These are phyloP conservation scores for Coremacera marginata DNA, from an alignment of 2,888 invertebrate species.

Conservation along the genomic window DNA sequence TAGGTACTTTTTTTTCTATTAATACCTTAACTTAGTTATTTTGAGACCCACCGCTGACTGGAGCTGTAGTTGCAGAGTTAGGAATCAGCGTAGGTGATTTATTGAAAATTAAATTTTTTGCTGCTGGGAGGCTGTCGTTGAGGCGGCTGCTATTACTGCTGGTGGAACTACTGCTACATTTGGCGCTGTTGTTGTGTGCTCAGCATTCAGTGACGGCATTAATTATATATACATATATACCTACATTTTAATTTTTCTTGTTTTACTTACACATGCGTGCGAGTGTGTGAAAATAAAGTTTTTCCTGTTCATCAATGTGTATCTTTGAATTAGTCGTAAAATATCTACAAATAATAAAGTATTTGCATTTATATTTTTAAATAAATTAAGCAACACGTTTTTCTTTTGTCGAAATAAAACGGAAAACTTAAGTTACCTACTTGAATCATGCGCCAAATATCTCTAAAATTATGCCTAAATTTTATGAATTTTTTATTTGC, in stretches of 20 bases:
- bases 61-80: not conserved
- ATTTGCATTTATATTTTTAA: not conserved
- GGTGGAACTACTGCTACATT: not conserved
- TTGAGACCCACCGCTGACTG: conserved; percentile 24
- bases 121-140: not conserved
- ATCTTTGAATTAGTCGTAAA: not conserved
- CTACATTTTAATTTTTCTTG: conserved; percentile 26
- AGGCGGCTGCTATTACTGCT: not conserved
- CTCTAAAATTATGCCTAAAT: not conserved
- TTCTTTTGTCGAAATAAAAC: not conserved
- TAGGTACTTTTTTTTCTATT: not conserved
- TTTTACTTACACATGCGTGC: not conserved
- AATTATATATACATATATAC: not conserved
- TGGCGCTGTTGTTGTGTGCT: not conserved
- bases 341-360: not conserved
- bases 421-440: conserved; percentile 44
- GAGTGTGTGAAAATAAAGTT: conserved; percentile 31
- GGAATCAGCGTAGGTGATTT: conserved; percentile 44
- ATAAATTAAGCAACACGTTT: not conserved
- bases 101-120: conserved; percentile 49
- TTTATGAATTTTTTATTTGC: not conserved
- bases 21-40: conserved; percentile 8
- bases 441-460: conserved; percentile 31
- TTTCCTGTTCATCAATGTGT: conserved; percentile 38
- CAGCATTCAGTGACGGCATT: conserved; percentile 25